phyloP scores from a whole-genome alignment of 92 coral and sea anemone species.

The Palythoa grandis region DNA sequence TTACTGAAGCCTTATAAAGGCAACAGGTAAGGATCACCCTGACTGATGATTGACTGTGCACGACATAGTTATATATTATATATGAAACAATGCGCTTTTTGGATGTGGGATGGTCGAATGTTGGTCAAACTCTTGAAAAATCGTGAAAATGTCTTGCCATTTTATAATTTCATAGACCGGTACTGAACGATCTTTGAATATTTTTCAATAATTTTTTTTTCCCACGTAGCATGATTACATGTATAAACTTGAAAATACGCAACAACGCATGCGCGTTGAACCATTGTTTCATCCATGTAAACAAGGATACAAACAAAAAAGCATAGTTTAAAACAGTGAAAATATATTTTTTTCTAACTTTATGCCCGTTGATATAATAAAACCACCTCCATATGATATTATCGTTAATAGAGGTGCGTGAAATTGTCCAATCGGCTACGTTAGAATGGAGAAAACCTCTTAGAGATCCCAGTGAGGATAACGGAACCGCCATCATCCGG shows the following conservation, averaged over 20 bases:
- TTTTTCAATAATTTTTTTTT: neutral
- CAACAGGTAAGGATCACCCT: conserved; percentile 99
- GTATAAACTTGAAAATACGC: neutral
- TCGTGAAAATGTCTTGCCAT: neutral
- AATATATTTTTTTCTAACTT: no score
- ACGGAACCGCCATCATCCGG: no score
- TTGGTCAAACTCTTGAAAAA: neutral
- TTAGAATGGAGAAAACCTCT: no score
- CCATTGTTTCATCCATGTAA: no score
- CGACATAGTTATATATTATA: neutral
- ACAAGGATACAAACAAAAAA: no score
- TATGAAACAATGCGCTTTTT: neutral
- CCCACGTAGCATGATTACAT: neutral
- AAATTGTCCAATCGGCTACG: no score
- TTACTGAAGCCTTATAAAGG: conserved; percentile 93
- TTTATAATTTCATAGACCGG: neutral
- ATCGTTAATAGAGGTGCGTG: no score
- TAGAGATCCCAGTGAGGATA: no score
- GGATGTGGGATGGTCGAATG: conserved; percentile 10
- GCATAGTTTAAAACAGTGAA: no score
- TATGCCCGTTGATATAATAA: no score
- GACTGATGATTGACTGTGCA: no score
- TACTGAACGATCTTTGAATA: neutral
- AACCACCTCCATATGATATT: no score
- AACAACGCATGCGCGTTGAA: neutral